Evolutionary conservation across 2,888 invertebrate species (phyloP).

Genomic region (Dryocosmus kuriphilus): DNA sequence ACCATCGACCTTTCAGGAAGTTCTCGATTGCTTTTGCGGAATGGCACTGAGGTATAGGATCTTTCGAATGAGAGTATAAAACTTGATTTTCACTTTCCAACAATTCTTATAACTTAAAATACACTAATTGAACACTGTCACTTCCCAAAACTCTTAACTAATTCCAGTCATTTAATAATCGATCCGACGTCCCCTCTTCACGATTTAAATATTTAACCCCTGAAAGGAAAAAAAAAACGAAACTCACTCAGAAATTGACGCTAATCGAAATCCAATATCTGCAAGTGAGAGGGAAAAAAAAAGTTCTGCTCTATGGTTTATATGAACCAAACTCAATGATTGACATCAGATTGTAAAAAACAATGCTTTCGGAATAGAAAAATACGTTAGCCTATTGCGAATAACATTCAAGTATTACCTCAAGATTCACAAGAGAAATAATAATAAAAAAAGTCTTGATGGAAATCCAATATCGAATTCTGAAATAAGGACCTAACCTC

Average conservation of each 20-base stretch:
- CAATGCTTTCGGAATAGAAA: background rate
- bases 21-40: slow-evolving; percentile 56
- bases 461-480: slow-evolving; percentile 33
- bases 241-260: background rate
- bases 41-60: slow-evolving; percentile 51
- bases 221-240: background rate
- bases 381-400: background rate
- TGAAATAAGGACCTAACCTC: slow-evolving; percentile 31
- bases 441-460: background rate
- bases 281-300: slow-evolving; percentile 9
- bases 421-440: background rate
- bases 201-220: slow-evolving; percentile 1
- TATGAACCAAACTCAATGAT: background rate
- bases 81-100: background rate
- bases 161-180: background rate
- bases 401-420: background rate
- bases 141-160: background rate
- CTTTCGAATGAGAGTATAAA: background rate
- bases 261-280: slow-evolving; percentile 29
- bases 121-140: background rate
- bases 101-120: background rate
- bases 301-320: background rate
- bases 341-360: background rate
- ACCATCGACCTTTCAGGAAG: slow-evolving; percentile 55
- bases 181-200: background rate